Evolutionary conservation across 2,888 invertebrate species (phyloP), one percentile per base, ranked within the genome.

Genomic region (Campoletis raptor): DNA sequence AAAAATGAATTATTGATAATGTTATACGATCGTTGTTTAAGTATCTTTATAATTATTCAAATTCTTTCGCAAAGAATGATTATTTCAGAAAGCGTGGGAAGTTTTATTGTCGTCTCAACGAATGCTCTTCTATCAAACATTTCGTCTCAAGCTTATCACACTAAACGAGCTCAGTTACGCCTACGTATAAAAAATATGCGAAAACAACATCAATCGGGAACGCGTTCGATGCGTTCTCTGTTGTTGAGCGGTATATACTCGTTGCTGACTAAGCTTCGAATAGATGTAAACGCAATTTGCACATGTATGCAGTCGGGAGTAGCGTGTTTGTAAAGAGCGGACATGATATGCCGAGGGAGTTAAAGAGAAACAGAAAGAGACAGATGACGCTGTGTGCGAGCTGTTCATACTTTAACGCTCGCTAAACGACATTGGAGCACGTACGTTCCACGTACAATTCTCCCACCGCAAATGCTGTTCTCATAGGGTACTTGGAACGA

Each of bases 391-490:
- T 42, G 42, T 15, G 37, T 66, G 30, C 80, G 80, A 52, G 30
- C 24, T 40, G 36, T 52, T 64, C 74, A 15, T 45, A 57, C 40
- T 52, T 40, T 72, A 30, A 76, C 72, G 64, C 73, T 61, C 36
- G 70, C 48, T 57, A 21, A 76, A 76, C 84, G 84, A 80, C 84
- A 70, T 84, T 80, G 42, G 80, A 84, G 67, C 84, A 84, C 84
- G 84, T 84, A 84, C 74, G 69, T 74, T 73, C 72, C 72, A 52
- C 78, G 83, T 73, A 78, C 37, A 70, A 61, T 42, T 45, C 61
- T 45, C 57, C 42, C 54, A 79, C 67, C 66, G 74, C 67, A 48
- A 73, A 84, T 45, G 40, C 15, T 57, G 72, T n/a, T 18, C 24
- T 36, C 77, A 61, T 70, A 48, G n/a, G 61, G n/a, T 78, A 70